phyloP scores from a whole-genome alignment of 1,140 invertebrate species.

The Drosophila ohnishii region DNA sequence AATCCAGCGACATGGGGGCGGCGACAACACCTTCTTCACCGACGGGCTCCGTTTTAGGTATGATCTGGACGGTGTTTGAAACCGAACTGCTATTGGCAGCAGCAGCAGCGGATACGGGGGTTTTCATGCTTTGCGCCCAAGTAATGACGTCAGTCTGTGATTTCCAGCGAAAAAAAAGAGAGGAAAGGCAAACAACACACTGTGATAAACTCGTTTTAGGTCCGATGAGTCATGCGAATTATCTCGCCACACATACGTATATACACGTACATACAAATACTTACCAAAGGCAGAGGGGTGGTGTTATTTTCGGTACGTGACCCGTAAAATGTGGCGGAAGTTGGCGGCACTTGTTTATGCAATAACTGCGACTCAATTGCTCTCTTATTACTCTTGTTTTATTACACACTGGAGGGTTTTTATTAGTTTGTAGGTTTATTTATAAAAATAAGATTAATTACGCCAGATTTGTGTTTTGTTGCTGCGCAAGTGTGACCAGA shows the following conservation, averaged over 20 bases:
- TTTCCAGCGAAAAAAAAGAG: slow-evolving; percentile 32
- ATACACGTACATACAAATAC: not conserved
- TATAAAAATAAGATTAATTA: slow-evolving; percentile 25
- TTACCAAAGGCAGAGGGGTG: slow-evolving; percentile 24
- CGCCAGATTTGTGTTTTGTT: slow-evolving; percentile 22
- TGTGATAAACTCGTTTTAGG: slow-evolving; percentile 62
- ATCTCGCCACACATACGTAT: slow-evolving; percentile 1
- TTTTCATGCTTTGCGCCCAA: slow-evolving; percentile 58
- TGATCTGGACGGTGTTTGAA: slow-evolving; percentile 41
- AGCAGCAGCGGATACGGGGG: slow-evolving; percentile 63
- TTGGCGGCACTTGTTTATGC: not conserved
- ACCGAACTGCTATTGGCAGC: slow-evolving; percentile 27
- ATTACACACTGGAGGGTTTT: not conserved
- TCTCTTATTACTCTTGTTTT: not conserved
- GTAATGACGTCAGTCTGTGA: slow-evolving; percentile 60
- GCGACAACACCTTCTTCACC: slow-evolving; percentile 46
- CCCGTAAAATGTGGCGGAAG: not conserved
- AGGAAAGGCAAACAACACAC: slow-evolving; percentile 33
- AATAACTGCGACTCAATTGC: not conserved
- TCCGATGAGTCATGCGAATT: slow-evolving; percentile 62
- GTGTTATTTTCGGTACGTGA: slow-evolving; percentile 6
- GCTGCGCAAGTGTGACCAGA: slow-evolving; percentile 1
- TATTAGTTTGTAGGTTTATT: slow-evolving; percentile 9
- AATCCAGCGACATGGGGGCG: slow-evolving; percentile 57
- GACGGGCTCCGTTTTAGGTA: slow-evolving; percentile 70